phyloP scores from a whole-genome alignment of 2,113 vertebrate genomes.

The Erpornis zantholeuca region DNA sequence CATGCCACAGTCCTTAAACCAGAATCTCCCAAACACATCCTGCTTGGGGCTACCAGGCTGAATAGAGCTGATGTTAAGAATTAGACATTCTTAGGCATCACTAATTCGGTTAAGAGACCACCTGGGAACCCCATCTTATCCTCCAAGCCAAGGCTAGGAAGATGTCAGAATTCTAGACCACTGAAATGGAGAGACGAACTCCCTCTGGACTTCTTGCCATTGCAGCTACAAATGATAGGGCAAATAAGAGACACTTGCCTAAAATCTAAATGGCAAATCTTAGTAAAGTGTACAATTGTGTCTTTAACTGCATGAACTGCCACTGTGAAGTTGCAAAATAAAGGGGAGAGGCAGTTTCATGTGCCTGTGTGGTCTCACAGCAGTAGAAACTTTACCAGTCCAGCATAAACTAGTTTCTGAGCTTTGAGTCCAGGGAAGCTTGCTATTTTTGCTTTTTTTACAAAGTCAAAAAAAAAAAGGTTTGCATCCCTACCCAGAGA shows the following conservation, averaged over 20 bases:
- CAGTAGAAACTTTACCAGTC: not conserved
- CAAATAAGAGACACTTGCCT: not conserved
- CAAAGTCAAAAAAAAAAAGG: not conserved
- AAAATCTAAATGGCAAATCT: not conserved
- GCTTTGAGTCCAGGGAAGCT: not conserved
- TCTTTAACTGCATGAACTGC: not conserved
- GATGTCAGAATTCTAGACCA: not conserved
- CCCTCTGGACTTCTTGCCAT: not conserved
- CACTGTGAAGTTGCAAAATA: not conserved
- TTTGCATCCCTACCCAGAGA: not conserved
- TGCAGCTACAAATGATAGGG: not conserved
- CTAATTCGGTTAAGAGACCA: not conserved
- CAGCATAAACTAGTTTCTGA: not conserved
- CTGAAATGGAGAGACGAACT: not conserved
- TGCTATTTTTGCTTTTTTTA: not conserved
- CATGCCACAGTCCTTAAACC: not conserved
- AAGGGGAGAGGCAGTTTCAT: not conserved
- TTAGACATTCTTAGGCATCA: not conserved
- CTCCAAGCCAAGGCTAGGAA: not conserved
- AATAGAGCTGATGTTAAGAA: not conserved
- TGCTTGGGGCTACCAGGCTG: not conserved
- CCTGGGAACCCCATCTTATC: not conserved
- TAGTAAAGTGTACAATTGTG: not conserved
- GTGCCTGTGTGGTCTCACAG: not conserved
- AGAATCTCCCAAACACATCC: not conserved